These are phyloP conservation scores for Decapterus maruadsi DNA, from an alignment of 2,797 vertebrate species.

Conservation along the genomic window DNA sequence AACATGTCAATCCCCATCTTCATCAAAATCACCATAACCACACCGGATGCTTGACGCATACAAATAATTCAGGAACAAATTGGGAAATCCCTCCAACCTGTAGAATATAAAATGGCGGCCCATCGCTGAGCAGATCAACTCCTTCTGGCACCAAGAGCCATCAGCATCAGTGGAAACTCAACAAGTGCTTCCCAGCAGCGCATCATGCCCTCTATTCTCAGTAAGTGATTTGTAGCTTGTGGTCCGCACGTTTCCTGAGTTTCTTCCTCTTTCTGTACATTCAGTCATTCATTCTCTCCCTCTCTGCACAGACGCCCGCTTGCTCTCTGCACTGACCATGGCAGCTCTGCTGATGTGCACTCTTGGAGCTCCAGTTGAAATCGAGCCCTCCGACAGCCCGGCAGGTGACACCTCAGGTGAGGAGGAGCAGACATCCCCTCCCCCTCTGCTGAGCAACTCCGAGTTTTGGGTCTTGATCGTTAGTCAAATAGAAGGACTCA, in stretches of 20 bases:
- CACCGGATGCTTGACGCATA: slow-evolving; percentile 41
- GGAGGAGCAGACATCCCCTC: neutral
- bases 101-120: slow-evolving; percentile 72
- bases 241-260: slow-evolving; percentile 1
- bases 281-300: slow-evolving; percentile 22
- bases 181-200: slow-evolving; percentile 43
- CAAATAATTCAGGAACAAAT: slow-evolving; percentile 3
- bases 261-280: slow-evolving; percentile 41
- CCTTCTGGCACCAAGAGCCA: slow-evolving; percentile 12
- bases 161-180: slow-evolving; percentile 51
- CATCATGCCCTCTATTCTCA: slow-evolving; percentile 61
- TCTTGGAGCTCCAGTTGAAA: slow-evolving; percentile 14
- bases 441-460: neutral
- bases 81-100: slow-evolving; percentile 70
- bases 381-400: neutral
- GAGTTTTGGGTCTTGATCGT: slow-evolving; percentile 33
- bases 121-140: slow-evolving; percentile 18
- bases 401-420: slow-evolving; percentile 77
- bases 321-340: slow-evolving; percentile 56
- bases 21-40: neutral
- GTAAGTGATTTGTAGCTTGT: slow-evolving; percentile 59
- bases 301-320: slow-evolving; percentile 59
- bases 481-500: neutral
- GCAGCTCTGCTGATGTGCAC: slow-evolving; percentile 20
- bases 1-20: neutral